Evolutionary conservation across 2,888 invertebrate genomes (phyloP), one percentile per base, ranked within the genome.

Genomic region (Phorcus lineatus): DNA sequence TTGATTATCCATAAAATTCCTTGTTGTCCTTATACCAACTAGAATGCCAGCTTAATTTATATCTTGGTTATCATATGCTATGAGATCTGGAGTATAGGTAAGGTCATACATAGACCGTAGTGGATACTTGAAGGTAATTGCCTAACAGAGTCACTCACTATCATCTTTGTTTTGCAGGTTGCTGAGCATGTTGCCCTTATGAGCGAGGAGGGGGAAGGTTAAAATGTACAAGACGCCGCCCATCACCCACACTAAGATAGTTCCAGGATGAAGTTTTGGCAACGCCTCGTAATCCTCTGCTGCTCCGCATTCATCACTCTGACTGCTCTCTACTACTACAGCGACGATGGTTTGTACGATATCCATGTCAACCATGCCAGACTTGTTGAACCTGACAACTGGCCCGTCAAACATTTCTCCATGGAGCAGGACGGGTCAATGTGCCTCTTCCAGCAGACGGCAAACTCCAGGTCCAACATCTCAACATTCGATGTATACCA

Each of bases 251-350:
- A 70, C 74, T 53, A 81, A 81, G 67, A 82, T 74, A 54, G 77
- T 40, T 62, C 84, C 86, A 87, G 86, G 86, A 90, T 90, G 89
- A 90, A 89, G 84, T 90, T 89, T 85, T 88, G 87, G 78, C 88
- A 88, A 78, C 88, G 89, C 17, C 82, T 88, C 53, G 82, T 86
- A 40, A 87, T 88, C 79, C 80, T 88, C 75, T 86, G 84, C 28
- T 80, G 86, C 62, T 83, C 87, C 17, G 81, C 86, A 24, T 82
- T 88, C 28, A 81, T 87, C 53, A 86, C 84, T 74, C 81, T 88
- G 53, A 82, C 88, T 40, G 84, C 88, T 54, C 78, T 85, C 11
- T 80, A 81, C 54, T 78, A 79, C 78, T 78, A 78, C 79, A 81
- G 22, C 24, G 62, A 77, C 24, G 40, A 76, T 16, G 40, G 36